Evolutionary conservation across 2,113 vertebrate genomes (phyloP).

Genomic region (Plectropomus leopardus): DNA sequence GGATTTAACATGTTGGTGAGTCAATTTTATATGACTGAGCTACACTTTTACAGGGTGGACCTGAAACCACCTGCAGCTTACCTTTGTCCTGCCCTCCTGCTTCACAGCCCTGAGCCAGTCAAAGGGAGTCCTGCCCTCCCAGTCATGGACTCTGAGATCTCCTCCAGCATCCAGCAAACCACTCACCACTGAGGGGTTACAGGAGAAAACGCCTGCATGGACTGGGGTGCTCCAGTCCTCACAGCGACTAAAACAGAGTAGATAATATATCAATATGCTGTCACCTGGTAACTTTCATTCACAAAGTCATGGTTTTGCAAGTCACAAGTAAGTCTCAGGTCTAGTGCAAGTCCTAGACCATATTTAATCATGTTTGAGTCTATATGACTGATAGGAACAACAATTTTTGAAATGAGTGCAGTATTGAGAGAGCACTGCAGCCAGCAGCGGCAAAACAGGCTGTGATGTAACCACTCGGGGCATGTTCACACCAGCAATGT

Average conservation of each 20-base stretch:
- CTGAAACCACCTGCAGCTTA: slow-evolving; percentile 51
- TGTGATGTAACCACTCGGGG: too few species aligned
- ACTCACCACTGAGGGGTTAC: slow-evolving; percentile 87
- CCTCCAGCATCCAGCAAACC: slow-evolving; percentile 89
- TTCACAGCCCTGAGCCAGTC: slow-evolving; percentile 87
- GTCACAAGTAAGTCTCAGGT: not conserved
- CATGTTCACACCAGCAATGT: too few species aligned
- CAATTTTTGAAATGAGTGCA: too few species aligned
- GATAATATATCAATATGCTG: not conserved
- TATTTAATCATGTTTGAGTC: too few species aligned
- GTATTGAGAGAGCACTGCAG: too few species aligned
- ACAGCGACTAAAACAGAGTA: slow-evolving; percentile 84
- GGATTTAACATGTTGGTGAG: too few species aligned
- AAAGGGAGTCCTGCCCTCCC: slow-evolving; percentile 81
- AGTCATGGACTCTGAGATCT: slow-evolving; percentile 88
- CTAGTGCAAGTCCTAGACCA: not conserved
- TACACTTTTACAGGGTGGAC: too few species aligned
- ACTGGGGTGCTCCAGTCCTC: slow-evolving; percentile 89
- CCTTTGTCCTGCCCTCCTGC: slow-evolving; percentile 78
- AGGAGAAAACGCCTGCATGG: slow-evolving; percentile 90
- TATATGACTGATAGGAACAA: too few species aligned
- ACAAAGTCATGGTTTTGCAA: not conserved
- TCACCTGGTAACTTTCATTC: too few species aligned
- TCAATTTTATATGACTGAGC: too few species aligned
- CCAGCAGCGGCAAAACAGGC: too few species aligned